Percentiles rank a stretch among this genome's conserved stretches.
These are phyloP conservation scores for Zoanthus gigantus DNA, from an alignment of 92 coral and sea anemone genomes.

Conservation along the genomic window DNA sequence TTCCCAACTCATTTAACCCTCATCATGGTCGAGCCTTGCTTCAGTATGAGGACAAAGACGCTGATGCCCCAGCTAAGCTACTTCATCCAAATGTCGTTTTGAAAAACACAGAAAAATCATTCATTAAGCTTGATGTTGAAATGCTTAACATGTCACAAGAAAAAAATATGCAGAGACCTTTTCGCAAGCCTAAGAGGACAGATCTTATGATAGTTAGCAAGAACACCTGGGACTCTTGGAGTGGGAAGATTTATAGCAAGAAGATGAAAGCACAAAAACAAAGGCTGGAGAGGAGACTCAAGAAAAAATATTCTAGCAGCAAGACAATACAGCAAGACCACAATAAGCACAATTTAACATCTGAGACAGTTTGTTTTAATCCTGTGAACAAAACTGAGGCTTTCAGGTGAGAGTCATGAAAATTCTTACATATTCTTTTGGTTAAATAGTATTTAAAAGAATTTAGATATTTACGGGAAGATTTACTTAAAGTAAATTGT, in stretches of 20 bases:
- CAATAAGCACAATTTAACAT: constrained; percentile 53
- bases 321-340: constrained; percentile 40
- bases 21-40: constrained; percentile 95
- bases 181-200: constrained; percentile 63
- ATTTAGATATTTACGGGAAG: too few species aligned
- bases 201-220: constrained; percentile 78
- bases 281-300: constrained; percentile 56
- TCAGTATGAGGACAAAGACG: constrained; percentile 75
- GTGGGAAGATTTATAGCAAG: constrained; percentile 35
- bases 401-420: constrained; percentile 24
- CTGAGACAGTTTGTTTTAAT: constrained; percentile 63
- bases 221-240: constrained; percentile 76
- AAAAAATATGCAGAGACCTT: constrained; percentile 35
- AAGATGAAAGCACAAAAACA: constrained; percentile 60
- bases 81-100: constrained; percentile 17
- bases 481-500: too few species aligned
- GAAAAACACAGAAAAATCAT: constrained; percentile 24
- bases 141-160: constrained; percentile 63
- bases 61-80: neutral
- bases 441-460: too few species aligned
- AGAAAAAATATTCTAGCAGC: constrained; percentile 50
- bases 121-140: constrained; percentile 46
- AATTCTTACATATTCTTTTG: too few species aligned
- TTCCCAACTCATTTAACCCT: constrained; percentile 62
- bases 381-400: constrained; percentile 69